These are phyloP conservation scores for Drosophila helvetica DNA, from an alignment of 2,888 invertebrate species.

Conservation along the genomic window DNA sequence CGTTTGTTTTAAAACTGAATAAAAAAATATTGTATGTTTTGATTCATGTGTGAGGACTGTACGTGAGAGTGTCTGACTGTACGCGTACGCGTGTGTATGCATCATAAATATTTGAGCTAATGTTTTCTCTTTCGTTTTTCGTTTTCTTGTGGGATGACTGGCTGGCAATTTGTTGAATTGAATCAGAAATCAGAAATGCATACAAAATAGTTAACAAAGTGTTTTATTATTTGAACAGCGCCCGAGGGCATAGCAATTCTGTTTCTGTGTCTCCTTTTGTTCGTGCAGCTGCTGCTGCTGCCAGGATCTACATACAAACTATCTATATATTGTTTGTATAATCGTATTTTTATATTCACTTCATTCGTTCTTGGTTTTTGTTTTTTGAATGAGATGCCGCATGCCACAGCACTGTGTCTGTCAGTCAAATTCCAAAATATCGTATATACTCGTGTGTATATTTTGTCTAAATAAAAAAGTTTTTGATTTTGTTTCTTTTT, in stretches of 20 bases:
- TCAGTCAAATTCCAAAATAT: conserved; percentile 46
- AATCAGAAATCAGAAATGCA: conserved; percentile 47
- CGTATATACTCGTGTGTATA: conserved; percentile 20
- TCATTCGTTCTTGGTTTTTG: conserved; percentile 6
- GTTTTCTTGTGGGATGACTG: conserved; percentile 19
- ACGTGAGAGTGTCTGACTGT: conserved; percentile 26
- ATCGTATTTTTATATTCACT: not conserved
- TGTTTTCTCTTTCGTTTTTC: conserved; percentile 26
- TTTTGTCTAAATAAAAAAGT: conserved; percentile 33
- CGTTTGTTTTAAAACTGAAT: conserved; percentile 59
- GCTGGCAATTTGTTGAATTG: conserved; percentile 40
- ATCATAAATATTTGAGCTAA: conserved; percentile 54
- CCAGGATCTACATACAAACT: too few species aligned
- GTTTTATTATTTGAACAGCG: conserved; percentile 46
- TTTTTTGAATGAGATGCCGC: conserved; percentile 13
- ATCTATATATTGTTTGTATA: not conserved
- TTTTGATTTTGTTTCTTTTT: conserved; percentile 26
- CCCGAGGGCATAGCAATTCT: conserved; percentile 20
- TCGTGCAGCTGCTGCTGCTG: too few species aligned
- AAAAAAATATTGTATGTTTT: conserved; percentile 60
- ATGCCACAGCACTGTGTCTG: conserved; percentile 8
- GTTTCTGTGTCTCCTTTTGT: too few species aligned
- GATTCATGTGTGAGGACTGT: conserved; percentile 30
- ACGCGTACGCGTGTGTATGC: conserved; percentile 29
- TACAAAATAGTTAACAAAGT: conserved; percentile 52